Evolutionary conservation across 2,797 vertebrate species (phyloP).

Genomic region (Mareca penelope): DNA sequence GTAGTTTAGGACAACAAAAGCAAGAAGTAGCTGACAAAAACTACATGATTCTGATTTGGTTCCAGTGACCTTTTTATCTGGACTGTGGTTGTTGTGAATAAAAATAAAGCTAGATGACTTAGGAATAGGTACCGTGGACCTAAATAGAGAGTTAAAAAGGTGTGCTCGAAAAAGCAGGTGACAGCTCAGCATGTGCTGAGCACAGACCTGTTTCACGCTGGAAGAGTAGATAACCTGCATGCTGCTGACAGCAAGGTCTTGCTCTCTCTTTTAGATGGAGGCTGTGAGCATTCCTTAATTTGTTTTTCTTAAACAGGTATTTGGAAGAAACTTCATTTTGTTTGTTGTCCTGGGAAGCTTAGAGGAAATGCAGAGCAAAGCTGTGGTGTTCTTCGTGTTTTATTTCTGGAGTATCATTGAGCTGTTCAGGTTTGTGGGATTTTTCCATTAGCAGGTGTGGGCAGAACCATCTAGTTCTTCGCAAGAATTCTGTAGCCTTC

Average conservation of each 20-base stretch:
- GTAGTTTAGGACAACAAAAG: neutral
- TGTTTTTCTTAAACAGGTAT: conserved; percentile 78
- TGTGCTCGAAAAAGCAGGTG: neutral
- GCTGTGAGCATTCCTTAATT: neutral
- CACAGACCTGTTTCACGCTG: neutral
- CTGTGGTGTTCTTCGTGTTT: conserved; percentile 94
- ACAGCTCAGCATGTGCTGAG: neutral
- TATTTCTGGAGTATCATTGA: conserved; percentile 92
- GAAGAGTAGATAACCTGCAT: neutral
- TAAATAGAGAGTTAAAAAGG: neutral
- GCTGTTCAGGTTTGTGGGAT: conserved; percentile 86
- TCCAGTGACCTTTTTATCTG: neutral
- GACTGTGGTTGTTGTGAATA: neutral
- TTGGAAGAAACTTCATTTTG: conserved; percentile 93
- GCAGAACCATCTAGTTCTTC: neutral
- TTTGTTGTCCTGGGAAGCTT: conserved; percentile 91
- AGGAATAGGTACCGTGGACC: neutral
- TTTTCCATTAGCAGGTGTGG: neutral
- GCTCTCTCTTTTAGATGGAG: neutral
- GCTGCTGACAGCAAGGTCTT: neutral
- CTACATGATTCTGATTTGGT: neutral
- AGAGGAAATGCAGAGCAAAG: conserved; percentile 93
- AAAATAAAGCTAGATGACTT: neutral
- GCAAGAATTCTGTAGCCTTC: neutral
- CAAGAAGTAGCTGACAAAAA: neutral